phyloP scores from a whole-genome alignment of 1,140 invertebrate genomes.

The Sweltsa coloradensis region DNA sequence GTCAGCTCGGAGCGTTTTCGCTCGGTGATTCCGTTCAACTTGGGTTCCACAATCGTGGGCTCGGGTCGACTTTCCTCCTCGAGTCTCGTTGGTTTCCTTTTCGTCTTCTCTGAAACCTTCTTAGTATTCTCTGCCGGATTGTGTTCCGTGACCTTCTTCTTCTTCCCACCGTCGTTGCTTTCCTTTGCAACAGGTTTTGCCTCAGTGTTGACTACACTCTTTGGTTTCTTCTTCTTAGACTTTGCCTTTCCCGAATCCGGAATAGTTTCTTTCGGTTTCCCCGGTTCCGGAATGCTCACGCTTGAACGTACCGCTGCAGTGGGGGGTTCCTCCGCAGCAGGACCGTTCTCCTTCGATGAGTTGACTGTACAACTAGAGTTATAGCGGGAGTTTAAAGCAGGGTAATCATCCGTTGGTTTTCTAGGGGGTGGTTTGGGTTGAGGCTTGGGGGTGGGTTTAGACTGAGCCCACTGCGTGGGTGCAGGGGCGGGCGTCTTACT shows the following conservation, averaged over 20 bases:
- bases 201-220: conserved; percentile 1
- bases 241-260: conserved; percentile 7
- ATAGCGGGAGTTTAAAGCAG: too few relatives aligned
- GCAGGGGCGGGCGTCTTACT: too few relatives aligned
- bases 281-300: too few relatives aligned
- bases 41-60: not conserved
- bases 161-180: conserved; percentile 22
- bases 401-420: too few relatives aligned
- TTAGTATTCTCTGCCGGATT: not conserved
- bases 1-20: conserved; percentile 36
- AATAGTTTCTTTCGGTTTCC: too few relatives aligned
- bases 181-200: conserved; percentile 9
- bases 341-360: too few relatives aligned
- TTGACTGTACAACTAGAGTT: too few relatives aligned
- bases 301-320: too few relatives aligned
- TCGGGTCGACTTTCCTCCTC: not conserved
- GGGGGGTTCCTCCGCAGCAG: too few relatives aligned
- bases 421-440: too few relatives aligned
- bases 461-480: too few relatives aligned
- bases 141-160: conserved; percentile 23
- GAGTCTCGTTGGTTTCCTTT: not conserved
- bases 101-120: not conserved
- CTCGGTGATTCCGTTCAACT: conserved; percentile 15
- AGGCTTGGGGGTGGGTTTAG: too few relatives aligned
- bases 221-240: conserved; percentile 12